These are phyloP conservation scores for Taeniopygia guttata DNA, from an alignment of 2,797 vertebrate genomes.

Conservation along the genomic window DNA sequence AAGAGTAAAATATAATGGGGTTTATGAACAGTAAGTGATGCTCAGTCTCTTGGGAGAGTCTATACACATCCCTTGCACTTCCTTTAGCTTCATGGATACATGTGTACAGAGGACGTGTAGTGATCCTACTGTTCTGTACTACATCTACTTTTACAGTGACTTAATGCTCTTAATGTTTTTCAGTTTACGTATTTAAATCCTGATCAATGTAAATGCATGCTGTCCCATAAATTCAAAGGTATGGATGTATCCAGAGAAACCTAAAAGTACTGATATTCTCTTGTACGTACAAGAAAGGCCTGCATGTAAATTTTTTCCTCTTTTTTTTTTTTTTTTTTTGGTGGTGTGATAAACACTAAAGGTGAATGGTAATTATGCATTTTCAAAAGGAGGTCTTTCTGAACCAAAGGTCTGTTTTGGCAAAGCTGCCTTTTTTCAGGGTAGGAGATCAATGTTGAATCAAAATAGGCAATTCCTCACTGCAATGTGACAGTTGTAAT, in stretches of 20 bases:
- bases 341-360: background rate
- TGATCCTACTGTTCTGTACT: background rate
- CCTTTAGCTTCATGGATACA: background rate
- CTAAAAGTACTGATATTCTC: background rate
- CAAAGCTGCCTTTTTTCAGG: background rate
- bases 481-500: background rate
- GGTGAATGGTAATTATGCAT: background rate
- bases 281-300: background rate
- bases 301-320: background rate
- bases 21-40: background rate
- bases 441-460: background rate
- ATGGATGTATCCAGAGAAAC: background rate
- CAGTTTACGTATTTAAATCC: background rate
- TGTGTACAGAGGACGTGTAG: background rate
- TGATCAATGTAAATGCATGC: background rate
- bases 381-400: background rate
- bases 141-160: background rate
- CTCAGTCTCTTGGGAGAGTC: background rate
- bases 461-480: background rate
- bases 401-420: background rate
- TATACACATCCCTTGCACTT: background rate
- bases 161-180: background rate
- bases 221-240: background rate
- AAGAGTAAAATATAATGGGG: background rate
- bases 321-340: background rate